Conservation (phyloP, 2,797 vertebrate genomes). For the Loriculus beryllinus region DNA sequence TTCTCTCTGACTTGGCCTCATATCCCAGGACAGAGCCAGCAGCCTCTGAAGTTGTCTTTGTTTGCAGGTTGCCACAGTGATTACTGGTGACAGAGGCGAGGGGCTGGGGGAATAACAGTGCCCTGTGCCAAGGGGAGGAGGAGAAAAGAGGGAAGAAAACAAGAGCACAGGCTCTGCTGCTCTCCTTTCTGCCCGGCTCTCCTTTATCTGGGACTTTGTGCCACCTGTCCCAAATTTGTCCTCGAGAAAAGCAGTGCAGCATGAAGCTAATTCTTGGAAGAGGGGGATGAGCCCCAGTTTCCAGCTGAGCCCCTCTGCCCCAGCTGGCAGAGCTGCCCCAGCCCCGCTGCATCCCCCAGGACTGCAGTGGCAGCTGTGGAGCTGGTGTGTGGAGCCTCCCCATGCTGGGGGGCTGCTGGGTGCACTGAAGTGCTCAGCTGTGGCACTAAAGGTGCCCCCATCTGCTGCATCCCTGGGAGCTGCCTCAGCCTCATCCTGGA, state of each 20-base stretch:
- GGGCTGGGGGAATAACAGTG: background rate
- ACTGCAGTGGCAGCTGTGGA: accelerated
- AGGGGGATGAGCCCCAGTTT: background rate
- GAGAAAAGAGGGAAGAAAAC: background rate
- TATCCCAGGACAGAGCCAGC: background rate
- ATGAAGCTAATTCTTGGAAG: background rate
- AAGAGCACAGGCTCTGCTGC: background rate
- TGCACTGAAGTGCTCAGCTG: accelerated
- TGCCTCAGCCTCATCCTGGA: background rate
- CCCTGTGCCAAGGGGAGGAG: constrained; percentile 32
- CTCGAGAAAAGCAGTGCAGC: background rate
- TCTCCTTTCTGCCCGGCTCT: background rate
- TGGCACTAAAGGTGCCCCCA: background rate
- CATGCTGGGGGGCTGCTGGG: accelerated
- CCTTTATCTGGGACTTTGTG: background rate
- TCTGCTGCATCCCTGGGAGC: background rate
- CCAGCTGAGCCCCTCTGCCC: background rate
- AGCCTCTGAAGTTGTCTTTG: constrained; percentile 31
- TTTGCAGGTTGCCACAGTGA: constrained; percentile 29
- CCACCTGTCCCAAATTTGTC: constrained; percentile 29
- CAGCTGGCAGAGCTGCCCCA: background rate
- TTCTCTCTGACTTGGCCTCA: background rate
- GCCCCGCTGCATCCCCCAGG: background rate
- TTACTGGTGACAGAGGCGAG: background rate
- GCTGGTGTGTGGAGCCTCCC: accelerated